Evolutionary conservation across 2,113 vertebrate species (phyloP).

Genomic region (Lepisosteus osseus): DNA sequence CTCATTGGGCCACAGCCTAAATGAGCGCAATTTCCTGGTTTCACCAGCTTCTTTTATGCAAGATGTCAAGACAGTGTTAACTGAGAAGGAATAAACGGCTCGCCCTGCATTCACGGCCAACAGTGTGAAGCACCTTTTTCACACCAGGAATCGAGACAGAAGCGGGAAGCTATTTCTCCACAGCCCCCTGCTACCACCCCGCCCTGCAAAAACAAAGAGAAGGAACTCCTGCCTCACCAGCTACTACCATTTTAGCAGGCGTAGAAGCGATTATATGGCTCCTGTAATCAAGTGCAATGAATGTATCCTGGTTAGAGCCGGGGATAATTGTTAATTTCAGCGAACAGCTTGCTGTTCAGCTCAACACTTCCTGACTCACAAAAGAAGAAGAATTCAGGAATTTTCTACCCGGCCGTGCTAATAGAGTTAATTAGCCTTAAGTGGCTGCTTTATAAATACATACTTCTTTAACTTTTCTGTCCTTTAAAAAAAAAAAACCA

Average conservation of each 20-base stretch:
- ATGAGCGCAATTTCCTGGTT: constrained; percentile 82
- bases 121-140: constrained; percentile 69
- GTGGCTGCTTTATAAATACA: not conserved
- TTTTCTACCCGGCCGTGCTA: not conserved
- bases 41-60: constrained; percentile 68
- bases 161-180: constrained; percentile 66
- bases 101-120: constrained; percentile 69
- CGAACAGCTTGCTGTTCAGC: constrained; percentile 79
- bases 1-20: constrained; percentile 74
- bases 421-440: constrained; percentile 1
- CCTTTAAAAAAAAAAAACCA: not conserved
- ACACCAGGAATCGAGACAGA: constrained; percentile 69
- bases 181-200: constrained; percentile 73
- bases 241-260: constrained; percentile 82
- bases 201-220: constrained; percentile 79
- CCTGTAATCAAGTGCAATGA: constrained; percentile 84
- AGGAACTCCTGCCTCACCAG: constrained; percentile 78
- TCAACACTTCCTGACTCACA: not conserved
- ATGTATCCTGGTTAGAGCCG: constrained; percentile 83
- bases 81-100: constrained; percentile 79
- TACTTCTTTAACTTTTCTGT: not conserved
- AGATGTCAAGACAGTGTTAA: constrained; percentile 77
- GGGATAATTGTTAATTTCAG: constrained; percentile 85
- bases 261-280: constrained; percentile 85
- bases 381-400: not conserved